Evolutionary conservation across 1,140 invertebrate species (phyloP), one percentile per base, ranked within the genome.

Genomic region (Odontomachus brunneus): DNA sequence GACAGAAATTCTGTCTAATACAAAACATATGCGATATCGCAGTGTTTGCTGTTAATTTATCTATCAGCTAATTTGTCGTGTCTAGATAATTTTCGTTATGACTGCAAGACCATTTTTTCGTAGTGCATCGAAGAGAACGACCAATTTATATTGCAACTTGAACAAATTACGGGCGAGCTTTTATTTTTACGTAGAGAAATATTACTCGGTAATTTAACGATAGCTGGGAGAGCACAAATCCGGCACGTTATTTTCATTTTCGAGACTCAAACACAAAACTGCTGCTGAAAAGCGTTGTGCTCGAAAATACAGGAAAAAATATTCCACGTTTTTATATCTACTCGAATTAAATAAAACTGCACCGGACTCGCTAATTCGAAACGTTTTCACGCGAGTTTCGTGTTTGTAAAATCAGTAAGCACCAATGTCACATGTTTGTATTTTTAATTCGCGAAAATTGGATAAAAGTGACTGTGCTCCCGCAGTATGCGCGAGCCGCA

Each of bases 271-370:
- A 80, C 22, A 69, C 22, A 69, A 80, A 80, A 57, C 22, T 69
- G 15, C 29, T 26, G 26, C 48, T 44, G 14, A 1, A 11, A 69
- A 57, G 7, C 63, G 33, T 57, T 69, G 44, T 71, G 57, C 38
- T n/a, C 75, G n/a, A 71, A 80, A 80, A 80, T 80, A 80, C 71
- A 22, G 75, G 65, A 59, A 80, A 80, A 80, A 80, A 71, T 71
- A 80, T 80, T 48, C 24, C 49, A 33, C 24, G 49, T 5, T 24
- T 80, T 80, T 80, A 80, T 80, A 80, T 69, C 33, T 69, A 44
- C 29, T 59, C 14, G 75, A 71, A 71, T 80, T 69, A 80, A 80
- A 80, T 71, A 80, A 78, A 80, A 44, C 75, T 71, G 17, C 49
- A 19, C 49, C 38, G 38, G n/a, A 59, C 48, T 80, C 14, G 53